Evolutionary conservation across 2,113 vertebrate genomes (phyloP), one percentile per base, ranked within the genome.

Genomic region (Cololabis saira): DNA sequence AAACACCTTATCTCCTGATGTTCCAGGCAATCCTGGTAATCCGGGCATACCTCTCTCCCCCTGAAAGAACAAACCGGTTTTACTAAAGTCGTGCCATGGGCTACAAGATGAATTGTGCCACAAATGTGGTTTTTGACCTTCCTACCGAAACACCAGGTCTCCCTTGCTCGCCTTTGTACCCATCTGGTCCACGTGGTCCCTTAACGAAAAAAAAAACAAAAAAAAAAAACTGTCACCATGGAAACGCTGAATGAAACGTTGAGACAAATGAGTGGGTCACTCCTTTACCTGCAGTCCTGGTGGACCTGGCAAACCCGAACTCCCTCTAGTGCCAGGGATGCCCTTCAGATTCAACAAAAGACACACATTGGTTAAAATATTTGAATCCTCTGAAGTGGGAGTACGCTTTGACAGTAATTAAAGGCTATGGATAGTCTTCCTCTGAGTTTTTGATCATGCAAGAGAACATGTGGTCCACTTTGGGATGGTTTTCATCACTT

Each of bases 81-180:
- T 66, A 61, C 11, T 2, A 71, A 54, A 66, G 17, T 43, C 30
- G 24, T 37, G 16, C 0, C 18, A 15, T 12, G 2, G 37, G 48
- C 14, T 2, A 42, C 51, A 5, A 49, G 33, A 69, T 7, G 0
- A 2, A 17, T 12, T 27, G 18, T 30, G 16, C 19, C 50, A 59
- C 52, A 70, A 54, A 71, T 43, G 22, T 27, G 37, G 66, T 87
- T 74, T 77, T 74, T 61, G 53, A 66, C 65, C 64, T 80, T 86
- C 90, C 90, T 96, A 99, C 97, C 95, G 86, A 91, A 81, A 87
- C 71, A 40, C 97, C 97, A 71, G 92, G 85, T 49, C 87, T 91
- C 67, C 97, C 97, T 49, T 93, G 92, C 50, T 96, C 95, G 78
- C 97, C 97, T 84, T 96, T 96, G 81, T 93, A 84, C 47, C 97